Percentiles rank a stretch among this genome's conserved stretches.
Evolutionary conservation across 2,797 vertebrate genomes (phyloP).

Genomic region (Craterocephalus amniculus): DNA sequence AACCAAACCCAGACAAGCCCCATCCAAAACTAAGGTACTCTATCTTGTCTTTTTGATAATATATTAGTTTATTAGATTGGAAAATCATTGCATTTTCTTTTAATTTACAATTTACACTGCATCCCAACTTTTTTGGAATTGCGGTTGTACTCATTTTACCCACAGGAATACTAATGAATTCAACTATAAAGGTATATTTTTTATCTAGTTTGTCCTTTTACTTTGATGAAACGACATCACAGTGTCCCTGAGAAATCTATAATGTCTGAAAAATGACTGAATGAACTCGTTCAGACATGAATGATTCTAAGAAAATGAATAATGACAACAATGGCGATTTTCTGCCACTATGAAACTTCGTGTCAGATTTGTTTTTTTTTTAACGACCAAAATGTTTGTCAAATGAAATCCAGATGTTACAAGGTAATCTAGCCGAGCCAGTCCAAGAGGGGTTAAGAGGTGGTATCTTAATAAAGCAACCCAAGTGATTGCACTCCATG

Average conservation of each 20-base stretch:
- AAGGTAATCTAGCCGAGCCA: conserved; percentile 17
- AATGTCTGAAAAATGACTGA: background rate
- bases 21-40: too few species aligned
- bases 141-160: background rate
- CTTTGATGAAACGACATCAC: background rate
- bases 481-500: conserved; percentile 22
- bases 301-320: background rate
- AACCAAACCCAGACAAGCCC: too few species aligned
- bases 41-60: too few species aligned
- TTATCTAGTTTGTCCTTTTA: background rate
- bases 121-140: too few species aligned
- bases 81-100: background rate
- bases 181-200: background rate
- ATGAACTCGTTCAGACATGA: background rate
- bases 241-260: background rate
- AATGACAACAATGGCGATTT: background rate
- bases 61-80: too few species aligned
- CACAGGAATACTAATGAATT: too few species aligned
- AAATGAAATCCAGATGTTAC: conserved; percentile 10
- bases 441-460: conserved; percentile 30
- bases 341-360: background rate
- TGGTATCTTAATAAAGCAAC: conserved; percentile 49
- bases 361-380: background rate
- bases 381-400: background rate
- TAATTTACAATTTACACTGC: background rate